A percentile compares a stretch with the other conserved stretches of the same genome.
Evolutionary conservation across 2,113 vertebrate species (phyloP).

Genomic region (Callithrix jacchus): DNA sequence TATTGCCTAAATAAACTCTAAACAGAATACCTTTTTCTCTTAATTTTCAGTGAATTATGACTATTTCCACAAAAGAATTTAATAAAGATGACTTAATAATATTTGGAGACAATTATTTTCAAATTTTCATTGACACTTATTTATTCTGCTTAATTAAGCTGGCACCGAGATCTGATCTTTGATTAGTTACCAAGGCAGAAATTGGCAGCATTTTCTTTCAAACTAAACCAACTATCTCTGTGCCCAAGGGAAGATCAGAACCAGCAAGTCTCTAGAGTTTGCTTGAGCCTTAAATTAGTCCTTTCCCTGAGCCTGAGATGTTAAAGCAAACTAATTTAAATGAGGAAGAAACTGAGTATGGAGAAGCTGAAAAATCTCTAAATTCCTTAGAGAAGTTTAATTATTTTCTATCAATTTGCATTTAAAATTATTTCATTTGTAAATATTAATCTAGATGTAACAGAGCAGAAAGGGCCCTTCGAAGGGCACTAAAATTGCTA

Average conservation of each 20-base stretch:
- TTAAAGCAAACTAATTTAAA: slow-evolving; percentile 47
- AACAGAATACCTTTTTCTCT: background rate
- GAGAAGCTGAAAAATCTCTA: background rate
- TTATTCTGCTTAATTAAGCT: slow-evolving; percentile 53
- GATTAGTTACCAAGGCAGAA: slow-evolving; percentile 46
- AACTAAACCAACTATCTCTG: slow-evolving; percentile 36
- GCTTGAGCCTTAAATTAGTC: slow-evolving; percentile 25
- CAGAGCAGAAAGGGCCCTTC: background rate
- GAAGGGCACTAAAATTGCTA: background rate
- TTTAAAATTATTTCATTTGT: slow-evolving; percentile 41
- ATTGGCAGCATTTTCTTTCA: slow-evolving; percentile 46
- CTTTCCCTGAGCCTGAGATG: background rate
- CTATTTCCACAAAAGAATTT: slow-evolving; percentile 30
- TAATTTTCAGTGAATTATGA: slow-evolving; percentile 8
- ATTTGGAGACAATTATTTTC: background rate
- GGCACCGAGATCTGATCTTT: slow-evolving; percentile 42
- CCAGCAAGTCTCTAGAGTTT: background rate
- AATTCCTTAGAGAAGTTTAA: slow-evolving; percentile 35
- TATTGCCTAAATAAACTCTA: background rate
- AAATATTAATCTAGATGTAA: background rate
- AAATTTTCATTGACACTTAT: slow-evolving; percentile 34
- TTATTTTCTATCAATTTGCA: slow-evolving; percentile 1
- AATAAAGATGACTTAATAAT: slow-evolving; percentile 2
- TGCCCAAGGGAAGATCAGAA: slow-evolving; percentile 51
- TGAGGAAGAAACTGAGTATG: background rate